Percentiles rank a stretch among this genome's conserved stretches.
These are phyloP conservation scores for Ascaphus truei DNA, from an alignment of 2,113 vertebrate species.

Conservation along the genomic window DNA sequence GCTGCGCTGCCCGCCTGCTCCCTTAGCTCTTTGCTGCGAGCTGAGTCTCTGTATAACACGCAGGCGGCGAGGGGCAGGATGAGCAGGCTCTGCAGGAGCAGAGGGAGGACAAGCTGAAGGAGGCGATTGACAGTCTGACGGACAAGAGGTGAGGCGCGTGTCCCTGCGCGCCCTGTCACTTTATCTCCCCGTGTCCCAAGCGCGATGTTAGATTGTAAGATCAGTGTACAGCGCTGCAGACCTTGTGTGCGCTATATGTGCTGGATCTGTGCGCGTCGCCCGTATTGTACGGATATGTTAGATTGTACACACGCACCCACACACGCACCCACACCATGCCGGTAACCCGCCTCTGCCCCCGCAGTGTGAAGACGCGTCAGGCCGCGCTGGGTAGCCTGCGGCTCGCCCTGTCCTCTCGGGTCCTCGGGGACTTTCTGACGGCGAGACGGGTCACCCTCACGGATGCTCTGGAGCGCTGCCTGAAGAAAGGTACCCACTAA, in stretches of 20 bases:
- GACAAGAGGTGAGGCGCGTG: constrained; percentile 78
- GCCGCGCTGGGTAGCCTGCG: constrained; percentile 76
- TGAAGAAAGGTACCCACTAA: constrained; percentile 78
- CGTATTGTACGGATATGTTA: too few relatives aligned
- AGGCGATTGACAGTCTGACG: constrained; percentile 81
- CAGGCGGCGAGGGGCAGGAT: constrained; percentile 73
- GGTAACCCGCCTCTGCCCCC: too few relatives aligned
- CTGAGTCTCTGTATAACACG: too few relatives aligned
- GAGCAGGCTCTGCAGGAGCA: constrained; percentile 83
- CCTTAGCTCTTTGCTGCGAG: too few relatives aligned
- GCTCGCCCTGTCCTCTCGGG: constrained; percentile 73
- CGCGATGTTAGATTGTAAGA: background rate
- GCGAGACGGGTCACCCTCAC: constrained; percentile 77
- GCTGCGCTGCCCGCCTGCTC: too few relatives aligned
- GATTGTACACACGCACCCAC: too few relatives aligned
- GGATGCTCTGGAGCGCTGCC: constrained; percentile 85
- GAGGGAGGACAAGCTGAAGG: constrained; percentile 84
- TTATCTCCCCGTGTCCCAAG: background rate
- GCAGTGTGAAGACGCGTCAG: constrained; percentile 77
- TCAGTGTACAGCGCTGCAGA: too few relatives aligned
- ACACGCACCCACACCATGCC: too few relatives aligned
- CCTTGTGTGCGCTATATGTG: too few relatives aligned
- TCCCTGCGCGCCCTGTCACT: background rate
- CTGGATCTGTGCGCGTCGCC: too few relatives aligned
- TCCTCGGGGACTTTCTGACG: constrained; percentile 78